phyloP scores from a whole-genome alignment of 2,113 vertebrate species.

The Phalacrocorax pelagicus region DNA sequence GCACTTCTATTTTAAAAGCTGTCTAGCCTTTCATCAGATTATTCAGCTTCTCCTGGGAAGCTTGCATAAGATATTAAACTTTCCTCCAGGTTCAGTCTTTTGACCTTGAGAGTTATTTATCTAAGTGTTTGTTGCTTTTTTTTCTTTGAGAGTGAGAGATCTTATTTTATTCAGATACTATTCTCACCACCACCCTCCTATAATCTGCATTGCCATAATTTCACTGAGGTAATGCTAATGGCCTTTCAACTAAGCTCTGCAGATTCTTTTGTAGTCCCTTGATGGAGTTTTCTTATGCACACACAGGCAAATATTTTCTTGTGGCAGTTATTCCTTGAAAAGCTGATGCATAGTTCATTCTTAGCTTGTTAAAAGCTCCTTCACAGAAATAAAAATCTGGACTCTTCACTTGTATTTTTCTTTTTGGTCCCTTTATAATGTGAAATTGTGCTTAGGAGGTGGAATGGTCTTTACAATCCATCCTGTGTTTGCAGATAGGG shows the following conservation, averaged over 20 bases:
- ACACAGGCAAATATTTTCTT: neutral
- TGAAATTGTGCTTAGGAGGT: neutral
- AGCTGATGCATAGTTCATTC: neutral
- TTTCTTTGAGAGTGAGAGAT: neutral
- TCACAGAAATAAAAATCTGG: neutral
- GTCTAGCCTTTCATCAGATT: neutral
- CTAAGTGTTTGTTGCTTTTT: neutral
- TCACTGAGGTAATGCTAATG: neutral
- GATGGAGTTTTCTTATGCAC: neutral
- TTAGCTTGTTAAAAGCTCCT: neutral
- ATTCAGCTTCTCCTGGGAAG: neutral
- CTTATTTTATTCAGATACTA: neutral
- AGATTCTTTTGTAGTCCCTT: neutral
- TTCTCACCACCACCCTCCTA: neutral
- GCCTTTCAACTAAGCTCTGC: neutral
- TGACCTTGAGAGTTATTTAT: neutral
- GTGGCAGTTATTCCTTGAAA: neutral
- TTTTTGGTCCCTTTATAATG: neutral
- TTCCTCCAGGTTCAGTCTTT: neutral
- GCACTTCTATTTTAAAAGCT: neutral
- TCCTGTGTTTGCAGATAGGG: neutral
- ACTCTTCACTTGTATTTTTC: neutral
- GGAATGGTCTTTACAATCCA: neutral
- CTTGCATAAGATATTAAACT: neutral
- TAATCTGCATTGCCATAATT: neutral